Evolutionary conservation across 37 sponge, comb jelly and placozoan genomes (phyloP).

Genomic region (Hexactinellida sp.): DNA sequence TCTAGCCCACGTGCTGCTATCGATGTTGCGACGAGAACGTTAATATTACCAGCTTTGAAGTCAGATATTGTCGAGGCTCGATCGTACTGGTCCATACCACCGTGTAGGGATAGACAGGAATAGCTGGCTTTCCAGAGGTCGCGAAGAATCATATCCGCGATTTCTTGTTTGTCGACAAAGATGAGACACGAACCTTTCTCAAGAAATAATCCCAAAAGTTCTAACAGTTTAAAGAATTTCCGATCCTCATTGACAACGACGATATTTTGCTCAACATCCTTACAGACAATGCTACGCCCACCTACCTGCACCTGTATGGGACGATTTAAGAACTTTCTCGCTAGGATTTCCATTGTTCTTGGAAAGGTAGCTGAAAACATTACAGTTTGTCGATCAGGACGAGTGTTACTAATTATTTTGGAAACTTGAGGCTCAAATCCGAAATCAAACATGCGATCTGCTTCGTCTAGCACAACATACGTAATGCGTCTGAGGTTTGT

Average conservation of each 20-base stretch:
- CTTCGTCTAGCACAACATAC: constrained; percentile 93
- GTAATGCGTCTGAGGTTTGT: constrained; percentile 84
- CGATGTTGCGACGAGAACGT: constrained; percentile 87
- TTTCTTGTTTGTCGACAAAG: constrained; percentile 90
- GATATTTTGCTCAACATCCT: constrained; percentile 81
- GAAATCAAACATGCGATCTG: constrained; percentile 99
- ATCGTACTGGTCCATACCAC: constrained; percentile 98
- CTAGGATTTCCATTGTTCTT: constrained; percentile 94
- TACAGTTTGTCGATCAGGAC: constrained; percentile 92
- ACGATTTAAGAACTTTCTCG: constrained; percentile 74
- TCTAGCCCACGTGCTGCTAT: constrained; percentile 98
- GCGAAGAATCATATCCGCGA: constrained; percentile 66
- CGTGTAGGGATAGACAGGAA: constrained; percentile 89
- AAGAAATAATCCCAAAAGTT: constrained; percentile 76
- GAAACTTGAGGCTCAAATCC: constrained; percentile 99
- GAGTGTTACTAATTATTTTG: constrained; percentile 57
- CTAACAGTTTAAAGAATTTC: constrained; percentile 90
- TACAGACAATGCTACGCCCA: constrained; percentile 89
- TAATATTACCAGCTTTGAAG: constrained; percentile 74
- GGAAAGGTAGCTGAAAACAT: constrained; percentile 99
- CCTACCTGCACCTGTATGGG: constrained; percentile 94
- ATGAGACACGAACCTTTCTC: constrained; percentile 71
- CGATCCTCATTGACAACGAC: constrained; percentile 68
- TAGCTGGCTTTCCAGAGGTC: constrained; percentile 84
- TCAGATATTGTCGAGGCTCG: constrained; percentile 80